Base-by-base conservation (phyloP, 2,888 invertebrate genomes). In the Neria commutata region DNA sequence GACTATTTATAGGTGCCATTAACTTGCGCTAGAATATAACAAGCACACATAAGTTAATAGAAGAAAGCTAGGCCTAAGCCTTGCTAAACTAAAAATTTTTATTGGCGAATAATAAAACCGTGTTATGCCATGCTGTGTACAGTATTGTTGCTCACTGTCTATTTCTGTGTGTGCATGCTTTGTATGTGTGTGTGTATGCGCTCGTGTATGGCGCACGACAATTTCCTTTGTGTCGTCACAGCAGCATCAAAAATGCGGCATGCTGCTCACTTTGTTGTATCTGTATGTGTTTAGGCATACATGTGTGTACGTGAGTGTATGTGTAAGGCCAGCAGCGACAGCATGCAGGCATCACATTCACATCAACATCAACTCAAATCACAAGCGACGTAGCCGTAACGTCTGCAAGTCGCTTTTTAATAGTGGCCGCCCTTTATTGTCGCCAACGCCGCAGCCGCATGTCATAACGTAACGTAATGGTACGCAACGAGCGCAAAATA, bases 401-500 rank as follows among this genome's bases (percentile, higher is more conserved):
- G n/a, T n/a, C n/a, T n/a, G n/a, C n/a, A n/a, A n/a, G n/a, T n/a
- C n/a, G 29, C 11, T 29, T 29, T 29, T 29, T 29, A 29, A 29
- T 29, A 11, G 29, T 29, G 6, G 29, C 29, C 11, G 49, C 51
- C 58, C 58, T 62, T 60, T 54, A 63, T 60, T 56, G 60, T 50
- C 58, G 58, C 54, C 47, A 46, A 60, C 37, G 53, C 49, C 54
- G 45, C 47, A 29, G 42, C 54, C 8, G 4, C 37, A 6, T 6
- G n/a, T n/a, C 11, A 29, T 29, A 11, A 5, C 11, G 5, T 29
- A 37, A 14, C 47, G 8, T 19, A 46, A 58, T 55, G 53, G 49
- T 46, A 45, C 21, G 50, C 26, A 37, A 14, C n/a, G 37, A n/a
- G 8, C 37, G 3, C 3, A 37, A 37, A 74, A 71, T 71, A 71